phyloP scores from a whole-genome alignment of 2,888 invertebrate genomes.

The Epistrophe grossulariae region DNA sequence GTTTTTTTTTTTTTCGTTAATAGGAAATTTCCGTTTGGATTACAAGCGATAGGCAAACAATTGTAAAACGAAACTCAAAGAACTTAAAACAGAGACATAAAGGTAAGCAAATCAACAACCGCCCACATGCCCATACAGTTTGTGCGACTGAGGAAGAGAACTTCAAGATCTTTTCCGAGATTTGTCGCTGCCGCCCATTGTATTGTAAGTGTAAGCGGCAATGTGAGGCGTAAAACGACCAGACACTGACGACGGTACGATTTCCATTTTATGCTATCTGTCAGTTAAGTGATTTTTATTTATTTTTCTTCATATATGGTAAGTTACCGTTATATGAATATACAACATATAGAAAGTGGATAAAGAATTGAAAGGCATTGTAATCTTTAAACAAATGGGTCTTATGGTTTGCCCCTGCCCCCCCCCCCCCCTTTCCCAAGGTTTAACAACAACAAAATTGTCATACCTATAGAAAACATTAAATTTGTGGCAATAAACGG shows the following conservation, averaged over 20 bases:
- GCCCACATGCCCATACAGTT: conserved; percentile 40
- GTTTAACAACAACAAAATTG: background rate
- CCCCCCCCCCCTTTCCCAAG: background rate
- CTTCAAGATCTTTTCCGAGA: conserved; percentile 58
- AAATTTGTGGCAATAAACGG: background rate
- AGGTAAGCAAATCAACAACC: conserved; percentile 53
- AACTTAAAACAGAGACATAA: conserved; percentile 35
- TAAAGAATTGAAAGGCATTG: conserved; percentile 52
- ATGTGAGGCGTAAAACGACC: background rate
- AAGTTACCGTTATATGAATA: conserved; percentile 55
- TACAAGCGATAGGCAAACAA: conserved; percentile 23
- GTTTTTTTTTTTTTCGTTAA: background rate
- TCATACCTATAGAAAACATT: background rate
- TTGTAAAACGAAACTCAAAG: conserved; percentile 41
- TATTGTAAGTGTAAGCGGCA: background rate
- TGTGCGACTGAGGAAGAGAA: conserved; percentile 33
- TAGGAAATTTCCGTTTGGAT: conserved; percentile 48
- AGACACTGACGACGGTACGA: conserved; percentile 38
- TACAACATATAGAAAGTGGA: conserved; percentile 33
- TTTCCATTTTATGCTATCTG: conserved; percentile 56
- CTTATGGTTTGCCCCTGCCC: no score
- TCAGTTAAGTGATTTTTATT: conserved; percentile 45
- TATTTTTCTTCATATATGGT: conserved; percentile 51
- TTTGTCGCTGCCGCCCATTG: conserved; percentile 48
- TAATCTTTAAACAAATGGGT: conserved; percentile 46